phyloP scores from a whole-genome alignment of 1,140 invertebrate genomes.

The Drosophila oshimai region DNA sequence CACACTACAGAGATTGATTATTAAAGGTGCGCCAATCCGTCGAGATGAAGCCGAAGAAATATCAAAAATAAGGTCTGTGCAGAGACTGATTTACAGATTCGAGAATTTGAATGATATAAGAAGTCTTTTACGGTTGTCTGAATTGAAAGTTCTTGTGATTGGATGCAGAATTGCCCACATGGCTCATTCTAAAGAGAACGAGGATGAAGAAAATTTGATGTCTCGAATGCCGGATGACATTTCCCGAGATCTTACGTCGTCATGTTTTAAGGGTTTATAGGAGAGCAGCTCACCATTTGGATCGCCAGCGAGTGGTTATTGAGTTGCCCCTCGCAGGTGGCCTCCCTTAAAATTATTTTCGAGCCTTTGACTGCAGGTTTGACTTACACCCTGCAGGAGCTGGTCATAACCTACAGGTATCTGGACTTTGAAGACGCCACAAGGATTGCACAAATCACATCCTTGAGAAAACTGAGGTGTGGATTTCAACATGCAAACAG shows the following conservation, averaged over 20 bases:
- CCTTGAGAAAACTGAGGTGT: background rate
- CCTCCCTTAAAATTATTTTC: background rate
- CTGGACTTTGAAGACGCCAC: background rate
- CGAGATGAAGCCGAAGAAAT: background rate
- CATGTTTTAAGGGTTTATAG: too few species aligned
- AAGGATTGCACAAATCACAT: background rate
- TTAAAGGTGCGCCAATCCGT: background rate
- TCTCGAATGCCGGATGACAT: background rate
- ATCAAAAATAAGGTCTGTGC: background rate
- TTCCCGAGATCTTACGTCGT: background rate
- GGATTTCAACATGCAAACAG: background rate
- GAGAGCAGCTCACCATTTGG: background rate
- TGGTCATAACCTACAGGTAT: background rate
- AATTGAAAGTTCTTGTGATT: background rate
- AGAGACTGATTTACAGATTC: background rate
- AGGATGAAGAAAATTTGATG: background rate
- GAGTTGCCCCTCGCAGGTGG: background rate
- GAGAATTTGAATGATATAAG: background rate
- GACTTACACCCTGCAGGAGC: background rate
- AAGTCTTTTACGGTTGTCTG: background rate
- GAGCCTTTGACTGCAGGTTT: background rate
- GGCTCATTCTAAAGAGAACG: too few species aligned
- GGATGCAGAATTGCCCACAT: background rate
- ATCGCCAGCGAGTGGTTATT: background rate
- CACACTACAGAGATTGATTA: background rate